phyloP scores from a whole-genome alignment of 2,888 invertebrate species.

The Mactromeris polynyma region DNA sequence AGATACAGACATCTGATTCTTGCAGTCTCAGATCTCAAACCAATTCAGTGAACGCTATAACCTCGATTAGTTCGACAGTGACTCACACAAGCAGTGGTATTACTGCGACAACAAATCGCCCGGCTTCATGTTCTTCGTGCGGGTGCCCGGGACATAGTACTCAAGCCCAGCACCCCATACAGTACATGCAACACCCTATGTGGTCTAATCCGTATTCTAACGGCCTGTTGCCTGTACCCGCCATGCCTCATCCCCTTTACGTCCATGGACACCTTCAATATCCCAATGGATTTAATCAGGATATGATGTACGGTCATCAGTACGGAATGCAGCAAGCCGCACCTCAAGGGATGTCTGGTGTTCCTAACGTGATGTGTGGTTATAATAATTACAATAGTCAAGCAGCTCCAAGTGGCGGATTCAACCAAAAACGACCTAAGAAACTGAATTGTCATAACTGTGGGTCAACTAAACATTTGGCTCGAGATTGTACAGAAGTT shows the following conservation, averaged over 20 bases:
- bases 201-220: constrained; percentile 68
- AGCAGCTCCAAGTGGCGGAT: constrained; percentile 27
- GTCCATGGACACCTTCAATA: constrained; percentile 24
- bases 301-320: constrained; percentile 34
- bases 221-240: constrained; percentile 69
- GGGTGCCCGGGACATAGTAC: constrained; percentile 71
- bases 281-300: constrained; percentile 62
- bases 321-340: constrained; percentile 37
- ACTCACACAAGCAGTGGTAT: constrained; percentile 44
- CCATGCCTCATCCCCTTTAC: constrained; percentile 50
- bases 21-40: constrained; percentile 8
- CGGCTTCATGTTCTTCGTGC: constrained; percentile 69
- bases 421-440: constrained; percentile 56
- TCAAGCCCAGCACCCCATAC: constrained; percentile 49
- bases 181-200: constrained; percentile 54
- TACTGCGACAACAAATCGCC: constrained; percentile 41
- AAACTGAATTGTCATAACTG: constrained; percentile 94
- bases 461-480: constrained; percentile 94
- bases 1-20: constrained; percentile 10
- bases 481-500: constrained; percentile 95
- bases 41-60: constrained; percentile 27
- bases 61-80: constrained; percentile 45
- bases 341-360: constrained; percentile 36
- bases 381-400: constrained; percentile 48
- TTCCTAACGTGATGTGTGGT: constrained; percentile 59